A percentile compares a stretch with the other conserved stretches of the same genome.
Conservation (phyloP, 1,140 invertebrate genomes). For the Zophobas morio region DNA sequence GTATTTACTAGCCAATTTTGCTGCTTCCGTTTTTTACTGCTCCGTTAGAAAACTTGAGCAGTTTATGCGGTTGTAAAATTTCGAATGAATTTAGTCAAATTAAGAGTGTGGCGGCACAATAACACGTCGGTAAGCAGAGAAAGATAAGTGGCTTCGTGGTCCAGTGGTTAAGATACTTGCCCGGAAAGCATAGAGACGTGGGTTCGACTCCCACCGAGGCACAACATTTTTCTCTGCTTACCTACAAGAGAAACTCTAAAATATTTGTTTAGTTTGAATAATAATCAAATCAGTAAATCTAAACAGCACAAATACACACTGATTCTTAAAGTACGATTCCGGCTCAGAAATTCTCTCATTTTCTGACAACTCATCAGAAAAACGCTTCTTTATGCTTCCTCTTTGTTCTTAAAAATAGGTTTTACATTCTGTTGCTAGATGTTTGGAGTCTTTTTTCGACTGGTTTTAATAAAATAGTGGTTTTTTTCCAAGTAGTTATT, state of each 20-base stretch:
- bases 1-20: slow-evolving; percentile 54
- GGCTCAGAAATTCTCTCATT: slow-evolving; percentile 44
- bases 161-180: too few species aligned
- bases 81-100: slow-evolving; percentile 50
- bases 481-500: slow-evolving; percentile 61
- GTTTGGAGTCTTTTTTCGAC: slow-evolving; percentile 41
- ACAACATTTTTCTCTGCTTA: too few species aligned
- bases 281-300: slow-evolving; percentile 43
- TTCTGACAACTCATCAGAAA: slow-evolving; percentile 51
- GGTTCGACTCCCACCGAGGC: too few species aligned
- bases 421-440: slow-evolving; percentile 33
- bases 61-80: slow-evolving; percentile 59
- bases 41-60: slow-evolving; percentile 56
- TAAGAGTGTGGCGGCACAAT: neutral
- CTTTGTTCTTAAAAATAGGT: slow-evolving; percentile 53
- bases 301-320: slow-evolving; percentile 49
- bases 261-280: slow-evolving; percentile 47
- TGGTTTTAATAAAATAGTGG: slow-evolving; percentile 58
- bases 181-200: too few species aligned
- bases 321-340: neutral
- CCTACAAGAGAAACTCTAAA: slow-evolving; percentile 11
- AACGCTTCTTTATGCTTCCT: slow-evolving; percentile 53
- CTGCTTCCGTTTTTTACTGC: slow-evolving; percentile 56
- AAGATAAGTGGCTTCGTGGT: too few species aligned
- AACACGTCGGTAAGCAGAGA: too few species aligned